phyloP scores from a whole-genome alignment of 2,797 vertebrate genomes.

The Lutjanus campechanus region DNA sequence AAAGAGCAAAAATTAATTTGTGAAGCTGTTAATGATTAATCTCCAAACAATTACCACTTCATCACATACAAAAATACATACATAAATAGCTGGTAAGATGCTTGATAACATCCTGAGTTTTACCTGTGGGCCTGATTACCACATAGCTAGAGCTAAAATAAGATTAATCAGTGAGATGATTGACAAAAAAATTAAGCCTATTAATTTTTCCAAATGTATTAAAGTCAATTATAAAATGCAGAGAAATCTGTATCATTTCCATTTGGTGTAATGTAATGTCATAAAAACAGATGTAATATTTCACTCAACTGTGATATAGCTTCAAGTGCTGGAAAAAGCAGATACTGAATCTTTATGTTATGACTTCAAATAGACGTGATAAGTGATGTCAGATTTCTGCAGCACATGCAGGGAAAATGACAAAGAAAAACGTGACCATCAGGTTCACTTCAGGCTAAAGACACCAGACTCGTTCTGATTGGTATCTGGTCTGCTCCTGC shows the following conservation, averaged over 20 bases:
- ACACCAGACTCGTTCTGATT: constrained; percentile 48
- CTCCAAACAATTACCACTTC: too few relatives aligned
- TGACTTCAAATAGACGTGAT: constrained; percentile 7
- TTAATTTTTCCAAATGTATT: not conserved
- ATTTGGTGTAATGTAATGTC: not conserved
- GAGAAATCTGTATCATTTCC: not conserved
- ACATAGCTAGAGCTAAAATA: not conserved
- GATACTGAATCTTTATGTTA: not conserved
- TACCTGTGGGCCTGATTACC: not conserved
- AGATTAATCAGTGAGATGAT: not conserved
- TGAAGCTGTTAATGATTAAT: too few relatives aligned
- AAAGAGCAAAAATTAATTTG: too few relatives aligned
- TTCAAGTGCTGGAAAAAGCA: not conserved
- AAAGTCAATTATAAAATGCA: not conserved
- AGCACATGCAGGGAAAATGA: constrained; percentile 6
- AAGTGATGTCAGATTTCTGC: constrained; percentile 7
- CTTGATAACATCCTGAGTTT: too few relatives aligned
- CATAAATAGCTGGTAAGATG: too few relatives aligned
- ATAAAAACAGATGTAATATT: not conserved
- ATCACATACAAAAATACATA: too few relatives aligned
- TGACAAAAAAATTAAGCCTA: too few relatives aligned
- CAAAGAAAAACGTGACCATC: not conserved
- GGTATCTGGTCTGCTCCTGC: constrained; percentile 43
- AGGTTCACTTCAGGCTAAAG: constrained; percentile 47
- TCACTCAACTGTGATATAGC: not conserved